Evolutionary conservation across 2,113 vertebrate species (phyloP).

Genomic region (Eurypyga helias): DNA sequence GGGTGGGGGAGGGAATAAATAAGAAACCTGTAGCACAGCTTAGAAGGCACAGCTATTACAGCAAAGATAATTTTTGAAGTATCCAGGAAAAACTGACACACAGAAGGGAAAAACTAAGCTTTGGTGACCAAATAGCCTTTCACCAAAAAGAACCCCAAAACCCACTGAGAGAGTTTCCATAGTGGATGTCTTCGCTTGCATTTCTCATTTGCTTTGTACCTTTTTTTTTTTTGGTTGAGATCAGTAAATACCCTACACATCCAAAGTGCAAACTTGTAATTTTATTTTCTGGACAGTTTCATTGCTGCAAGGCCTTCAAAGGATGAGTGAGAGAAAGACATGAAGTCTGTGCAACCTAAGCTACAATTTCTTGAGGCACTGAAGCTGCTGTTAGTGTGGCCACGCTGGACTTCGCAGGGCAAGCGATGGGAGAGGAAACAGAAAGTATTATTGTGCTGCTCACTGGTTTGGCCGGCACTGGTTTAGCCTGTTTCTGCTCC

Average conservation of each 20-base stretch:
- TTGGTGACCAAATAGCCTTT: neutral
- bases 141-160: neutral
- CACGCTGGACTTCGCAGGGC: neutral
- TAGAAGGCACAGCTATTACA: neutral
- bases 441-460: accelerated
- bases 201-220: neutral
- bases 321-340: accelerated
- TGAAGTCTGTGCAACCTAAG: neutral
- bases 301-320: neutral
- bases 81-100: neutral
- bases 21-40: neutral
- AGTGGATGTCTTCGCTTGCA: neutral
- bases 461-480: neutral
- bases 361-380: neutral
- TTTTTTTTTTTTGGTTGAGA: too few species aligned
- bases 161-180: neutral
- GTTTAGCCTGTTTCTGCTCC: neutral
- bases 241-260: neutral
- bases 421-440: neutral
- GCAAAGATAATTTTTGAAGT: neutral
- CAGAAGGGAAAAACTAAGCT: neutral
- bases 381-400: neutral
- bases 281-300: neutral
- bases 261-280: neutral
- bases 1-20: neutral